These are phyloP conservation scores for Napeogenes inachia DNA, from an alignment of 2,888 invertebrate genomes.

Conservation along the genomic window DNA sequence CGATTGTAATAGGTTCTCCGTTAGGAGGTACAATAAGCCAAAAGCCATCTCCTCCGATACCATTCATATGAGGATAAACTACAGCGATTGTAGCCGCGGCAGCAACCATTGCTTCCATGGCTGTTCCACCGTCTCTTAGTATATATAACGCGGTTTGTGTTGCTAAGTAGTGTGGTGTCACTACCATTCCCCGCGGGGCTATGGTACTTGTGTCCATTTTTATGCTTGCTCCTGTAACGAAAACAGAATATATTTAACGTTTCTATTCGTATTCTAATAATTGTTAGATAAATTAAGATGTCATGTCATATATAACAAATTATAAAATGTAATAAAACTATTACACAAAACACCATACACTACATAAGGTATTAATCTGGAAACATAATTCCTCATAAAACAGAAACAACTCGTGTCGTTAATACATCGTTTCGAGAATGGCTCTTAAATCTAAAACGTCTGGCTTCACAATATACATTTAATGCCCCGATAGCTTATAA, in stretches of 20 bases:
- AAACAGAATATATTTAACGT: not conserved
- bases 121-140: slow-evolving; percentile 62
- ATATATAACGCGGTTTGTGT: slow-evolving; percentile 61
- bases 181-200: slow-evolving; percentile 60
- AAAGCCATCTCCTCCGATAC: slow-evolving; percentile 65
- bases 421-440: slow-evolving; percentile 56
- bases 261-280: not conserved
- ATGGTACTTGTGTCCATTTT: slow-evolving; percentile 47
- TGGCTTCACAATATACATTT: slow-evolving; percentile 27
- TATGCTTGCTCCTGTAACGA: not conserved
- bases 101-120: slow-evolving; percentile 64
- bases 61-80: slow-evolving; percentile 67
- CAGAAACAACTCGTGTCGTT: slow-evolving; percentile 58
- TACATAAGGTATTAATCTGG: slow-evolving; percentile 5
- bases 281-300: not conserved
- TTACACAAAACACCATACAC: too few relatives aligned
- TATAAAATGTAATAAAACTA: too few relatives aligned
- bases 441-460: slow-evolving; percentile 25
- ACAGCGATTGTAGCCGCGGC: slow-evolving; percentile 67
- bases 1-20: slow-evolving; percentile 59
- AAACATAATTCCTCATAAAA: slow-evolving; percentile 14
- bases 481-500: slow-evolving; percentile 30
- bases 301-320: too few relatives aligned
- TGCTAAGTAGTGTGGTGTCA: slow-evolving; percentile 66
- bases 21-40: slow-evolving; percentile 66